phyloP scores from a whole-genome alignment of 1,140 invertebrate species.

The Papilio polyxenes region DNA sequence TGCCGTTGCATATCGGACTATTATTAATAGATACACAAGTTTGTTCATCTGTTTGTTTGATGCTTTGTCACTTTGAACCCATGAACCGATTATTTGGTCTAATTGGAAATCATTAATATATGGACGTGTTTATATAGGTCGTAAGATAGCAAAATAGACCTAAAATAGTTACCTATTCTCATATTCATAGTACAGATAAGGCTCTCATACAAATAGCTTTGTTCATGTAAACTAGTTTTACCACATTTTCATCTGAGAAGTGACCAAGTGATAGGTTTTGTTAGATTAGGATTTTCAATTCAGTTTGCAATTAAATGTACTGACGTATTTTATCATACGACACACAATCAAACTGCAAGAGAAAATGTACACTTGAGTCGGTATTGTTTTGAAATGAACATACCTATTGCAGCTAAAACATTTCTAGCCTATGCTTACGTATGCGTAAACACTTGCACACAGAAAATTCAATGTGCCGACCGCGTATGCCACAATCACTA shows the following conservation, averaged over 20 bases:
- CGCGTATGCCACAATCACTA: no score
- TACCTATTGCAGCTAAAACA: neutral
- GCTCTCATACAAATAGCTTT: neutral
- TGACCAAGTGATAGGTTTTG: neutral
- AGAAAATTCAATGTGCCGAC: neutral
- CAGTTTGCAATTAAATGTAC: neutral
- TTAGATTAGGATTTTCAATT: neutral
- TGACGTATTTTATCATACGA: no score
- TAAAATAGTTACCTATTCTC: neutral
- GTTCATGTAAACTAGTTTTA: neutral
- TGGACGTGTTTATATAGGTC: slow-evolving; percentile 5
- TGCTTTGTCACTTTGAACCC: slow-evolving; percentile 13
- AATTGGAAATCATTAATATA: slow-evolving; percentile 7
- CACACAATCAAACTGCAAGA: neutral
- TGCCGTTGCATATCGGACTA: neutral
- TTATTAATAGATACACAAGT: slow-evolving; percentile 2
- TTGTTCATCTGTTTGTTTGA: slow-evolving; percentile 6
- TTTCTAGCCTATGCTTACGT: neutral
- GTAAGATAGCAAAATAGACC: neutral
- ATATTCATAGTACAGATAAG: neutral
- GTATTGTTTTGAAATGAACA: neutral
- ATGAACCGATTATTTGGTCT: neutral
- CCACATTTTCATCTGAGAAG: neutral
- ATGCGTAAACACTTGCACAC: neutral
- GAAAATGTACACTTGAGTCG: neutral